These are phyloP conservation scores for Percopsis omiscomaycus DNA, from an alignment of 2,797 vertebrate species.

Conservation along the genomic window DNA sequence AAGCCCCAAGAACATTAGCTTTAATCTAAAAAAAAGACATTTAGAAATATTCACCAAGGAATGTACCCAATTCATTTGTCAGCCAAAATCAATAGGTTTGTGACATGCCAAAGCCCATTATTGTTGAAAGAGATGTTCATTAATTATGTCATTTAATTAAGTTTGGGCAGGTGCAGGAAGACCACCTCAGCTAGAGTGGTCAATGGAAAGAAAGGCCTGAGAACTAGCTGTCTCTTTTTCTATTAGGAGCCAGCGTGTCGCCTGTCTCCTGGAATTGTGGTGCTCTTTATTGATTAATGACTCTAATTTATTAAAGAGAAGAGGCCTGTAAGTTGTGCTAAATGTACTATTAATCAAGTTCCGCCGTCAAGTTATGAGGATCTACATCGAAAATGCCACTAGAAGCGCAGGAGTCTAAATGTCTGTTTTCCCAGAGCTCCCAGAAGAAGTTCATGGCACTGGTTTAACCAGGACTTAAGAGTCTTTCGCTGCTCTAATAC, in stretches of 20 bases:
- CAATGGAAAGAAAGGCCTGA: constrained; percentile 86
- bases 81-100: constrained; percentile 84
- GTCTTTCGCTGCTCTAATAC: constrained; percentile 91
- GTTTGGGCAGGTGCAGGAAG: constrained; percentile 90
- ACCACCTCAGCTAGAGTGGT: constrained; percentile 94
- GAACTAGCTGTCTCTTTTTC: constrained; percentile 86
- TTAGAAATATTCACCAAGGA: neutral
- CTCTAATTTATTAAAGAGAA: constrained; percentile 99
- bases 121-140: constrained; percentile 86
- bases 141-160: constrained; percentile 99
- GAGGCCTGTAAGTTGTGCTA: constrained; percentile 95
- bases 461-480: constrained; percentile 86
- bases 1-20: neutral
- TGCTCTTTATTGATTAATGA: constrained; percentile 99
- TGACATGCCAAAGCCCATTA: constrained; percentile 90
- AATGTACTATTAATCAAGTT: constrained; percentile 99
- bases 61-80: constrained; percentile 71
- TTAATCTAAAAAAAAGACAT: neutral
- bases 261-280: constrained; percentile 94
- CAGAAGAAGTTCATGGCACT: constrained; percentile 78
- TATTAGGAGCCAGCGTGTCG: constrained; percentile 99
- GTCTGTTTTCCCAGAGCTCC: constrained; percentile 84
- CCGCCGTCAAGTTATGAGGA: constrained; percentile 94
- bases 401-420: constrained; percentile 81
- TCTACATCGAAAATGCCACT: constrained; percentile 80